Conservation (phyloP, 2,888 invertebrate species). For the Ellobium chinense region DNA sequence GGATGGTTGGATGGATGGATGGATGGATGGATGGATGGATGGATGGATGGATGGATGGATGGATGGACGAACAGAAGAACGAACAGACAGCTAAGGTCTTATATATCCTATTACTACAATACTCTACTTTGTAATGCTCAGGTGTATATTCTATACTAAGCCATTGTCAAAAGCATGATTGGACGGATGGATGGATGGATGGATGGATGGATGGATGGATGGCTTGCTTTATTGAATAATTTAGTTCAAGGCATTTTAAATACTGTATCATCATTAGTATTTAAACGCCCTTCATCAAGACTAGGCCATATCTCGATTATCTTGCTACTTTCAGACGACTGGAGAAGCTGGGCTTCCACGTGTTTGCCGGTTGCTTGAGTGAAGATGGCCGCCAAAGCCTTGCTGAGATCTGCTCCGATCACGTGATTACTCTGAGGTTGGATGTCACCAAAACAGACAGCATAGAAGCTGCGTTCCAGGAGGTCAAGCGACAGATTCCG, state of each 20-base stretch:
- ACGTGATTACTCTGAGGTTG: not conserved
- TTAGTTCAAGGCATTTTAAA: too few relatives aligned
- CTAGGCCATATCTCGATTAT: too few relatives aligned
- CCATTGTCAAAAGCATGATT: not conserved
- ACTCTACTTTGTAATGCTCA: too few relatives aligned
- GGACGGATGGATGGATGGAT: not conserved
- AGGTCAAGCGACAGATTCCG: not conserved
- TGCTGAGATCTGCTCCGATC: not conserved
- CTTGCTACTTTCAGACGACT: too few relatives aligned
- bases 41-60: not conserved
- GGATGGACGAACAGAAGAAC: not conserved
- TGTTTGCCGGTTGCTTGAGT: slow-evolving; percentile 14
- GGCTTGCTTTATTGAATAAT: not conserved
- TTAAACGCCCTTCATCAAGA: too few relatives aligned
- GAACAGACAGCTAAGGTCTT: not conserved
- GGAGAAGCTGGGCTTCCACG: slow-evolving; percentile 22
- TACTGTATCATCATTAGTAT: too few relatives aligned
- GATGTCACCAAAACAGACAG: slow-evolving; percentile 1
- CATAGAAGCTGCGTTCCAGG: not conserved
- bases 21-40: not conserved
- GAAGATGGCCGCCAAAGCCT: not conserved
- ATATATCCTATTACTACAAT: too few relatives aligned
- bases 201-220: not conserved
- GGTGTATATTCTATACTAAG: not conserved
- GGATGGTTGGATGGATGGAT: not conserved